These are phyloP conservation scores for Chelonoidis abingdonii DNA, from an alignment of 2,113 vertebrate species.

Conservation along the genomic window DNA sequence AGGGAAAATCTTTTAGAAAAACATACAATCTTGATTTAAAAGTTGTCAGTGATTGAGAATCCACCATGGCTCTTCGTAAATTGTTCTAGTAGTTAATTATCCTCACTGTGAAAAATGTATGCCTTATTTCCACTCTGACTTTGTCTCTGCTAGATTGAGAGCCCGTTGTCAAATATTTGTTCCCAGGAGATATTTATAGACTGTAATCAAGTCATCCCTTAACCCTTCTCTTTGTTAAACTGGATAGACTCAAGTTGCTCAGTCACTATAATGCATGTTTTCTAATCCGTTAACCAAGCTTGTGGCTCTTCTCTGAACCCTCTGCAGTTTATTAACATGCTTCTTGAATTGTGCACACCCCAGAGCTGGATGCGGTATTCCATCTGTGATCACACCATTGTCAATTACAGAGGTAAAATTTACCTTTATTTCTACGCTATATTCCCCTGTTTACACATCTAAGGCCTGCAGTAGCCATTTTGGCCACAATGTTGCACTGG, in stretches of 20 bases:
- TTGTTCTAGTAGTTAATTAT: neutral
- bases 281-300: neutral
- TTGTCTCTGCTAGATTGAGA: neutral
- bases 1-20: neutral
- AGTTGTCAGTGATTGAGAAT: neutral
- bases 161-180: neutral
- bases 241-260: neutral
- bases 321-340: slow-evolving; percentile 39
- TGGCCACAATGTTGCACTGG: neutral
- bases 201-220: neutral
- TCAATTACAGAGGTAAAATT: neutral
- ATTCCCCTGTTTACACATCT: neutral
- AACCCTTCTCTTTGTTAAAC: neutral
- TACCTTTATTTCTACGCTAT: neutral
- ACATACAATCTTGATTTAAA: neutral
- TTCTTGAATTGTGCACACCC: neutral
- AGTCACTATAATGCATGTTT: neutral
- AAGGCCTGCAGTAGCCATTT: neutral
- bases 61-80: neutral
- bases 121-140: neutral
- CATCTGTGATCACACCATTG: neutral
- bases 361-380: neutral
- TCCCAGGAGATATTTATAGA: neutral
- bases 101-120: neutral
- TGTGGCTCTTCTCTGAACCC: neutral